Evolutionary conservation across 1,140 invertebrate species (phyloP).

Genomic region (Drosophila orena): DNA sequence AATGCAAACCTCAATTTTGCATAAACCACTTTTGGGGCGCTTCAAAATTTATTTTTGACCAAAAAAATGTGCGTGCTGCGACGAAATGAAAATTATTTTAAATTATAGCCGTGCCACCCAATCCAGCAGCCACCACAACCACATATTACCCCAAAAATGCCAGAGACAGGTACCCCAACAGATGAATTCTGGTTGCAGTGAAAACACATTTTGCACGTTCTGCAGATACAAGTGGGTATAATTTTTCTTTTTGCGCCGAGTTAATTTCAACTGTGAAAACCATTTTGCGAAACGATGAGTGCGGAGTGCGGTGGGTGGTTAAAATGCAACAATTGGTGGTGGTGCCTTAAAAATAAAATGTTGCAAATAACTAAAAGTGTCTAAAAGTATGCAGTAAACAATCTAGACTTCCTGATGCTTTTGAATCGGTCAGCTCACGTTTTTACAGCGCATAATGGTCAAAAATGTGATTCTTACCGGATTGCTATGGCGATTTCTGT

Average conservation of each 20-base stretch:
- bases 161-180: conserved; percentile 44
- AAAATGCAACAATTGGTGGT: not conserved
- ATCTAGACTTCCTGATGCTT: not conserved
- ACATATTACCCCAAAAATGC: conserved; percentile 65
- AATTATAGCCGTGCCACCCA: conserved; percentile 51
- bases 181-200: conserved; percentile 2
- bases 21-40: not conserved
- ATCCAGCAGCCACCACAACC: conserved; percentile 33
- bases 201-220: conserved; percentile 35
- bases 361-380: not conserved
- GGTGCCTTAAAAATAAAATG: no score
- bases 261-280: conserved; percentile 22
- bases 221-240: conserved; percentile 25
- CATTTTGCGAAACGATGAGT: not conserved
- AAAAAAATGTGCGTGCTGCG: conserved; percentile 22
- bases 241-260: conserved; percentile 2
- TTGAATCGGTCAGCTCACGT: no score
- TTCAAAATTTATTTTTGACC: conserved; percentile 1
- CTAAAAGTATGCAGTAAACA: not conserved
- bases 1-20: conserved; percentile 42
- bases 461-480: not conserved
- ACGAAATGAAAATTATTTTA: conserved; percentile 66
- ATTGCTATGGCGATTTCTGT: not conserved
- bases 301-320: no score
- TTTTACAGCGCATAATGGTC: not conserved